Conservation (phyloP, 2,113 vertebrate genomes). For the Phylloscopus trochiloides region DNA sequence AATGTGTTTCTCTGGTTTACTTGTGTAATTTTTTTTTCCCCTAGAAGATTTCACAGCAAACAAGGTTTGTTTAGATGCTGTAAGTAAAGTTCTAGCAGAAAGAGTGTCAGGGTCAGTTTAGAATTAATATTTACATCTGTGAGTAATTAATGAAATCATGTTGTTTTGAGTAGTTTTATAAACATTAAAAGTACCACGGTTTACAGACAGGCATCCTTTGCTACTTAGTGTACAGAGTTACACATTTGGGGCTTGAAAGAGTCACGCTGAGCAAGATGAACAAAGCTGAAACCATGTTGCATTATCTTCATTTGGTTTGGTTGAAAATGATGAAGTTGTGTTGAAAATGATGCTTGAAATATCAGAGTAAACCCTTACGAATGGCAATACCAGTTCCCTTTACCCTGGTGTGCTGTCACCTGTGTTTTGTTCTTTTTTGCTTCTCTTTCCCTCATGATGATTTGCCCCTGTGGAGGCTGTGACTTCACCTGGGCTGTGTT, state of each 20-base stretch:
- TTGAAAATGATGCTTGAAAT: neutral
- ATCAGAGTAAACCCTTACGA: neutral
- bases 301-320: neutral
- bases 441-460: neutral
- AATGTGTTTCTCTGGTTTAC: neutral
- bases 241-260: neutral
- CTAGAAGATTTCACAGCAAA: neutral
- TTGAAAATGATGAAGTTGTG: neutral
- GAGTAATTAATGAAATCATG: neutral
- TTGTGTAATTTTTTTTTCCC: neutral
- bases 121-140: constrained; percentile 1
- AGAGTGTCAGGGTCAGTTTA: neutral
- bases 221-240: neutral
- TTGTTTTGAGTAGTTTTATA: neutral
- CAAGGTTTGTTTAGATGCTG: neutral
- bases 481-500: neutral
- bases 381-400: neutral
- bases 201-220: neutral
- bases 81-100: neutral
- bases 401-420: neutral
- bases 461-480: neutral
- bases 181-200: neutral
- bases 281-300: neutral
- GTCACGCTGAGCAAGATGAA: neutral
- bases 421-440: neutral